A percentile compares a stretch with the other conserved stretches of the same genome.
phyloP scores from a whole-genome alignment of 2,888 invertebrate genomes.

The Zeuzera pyrina region DNA sequence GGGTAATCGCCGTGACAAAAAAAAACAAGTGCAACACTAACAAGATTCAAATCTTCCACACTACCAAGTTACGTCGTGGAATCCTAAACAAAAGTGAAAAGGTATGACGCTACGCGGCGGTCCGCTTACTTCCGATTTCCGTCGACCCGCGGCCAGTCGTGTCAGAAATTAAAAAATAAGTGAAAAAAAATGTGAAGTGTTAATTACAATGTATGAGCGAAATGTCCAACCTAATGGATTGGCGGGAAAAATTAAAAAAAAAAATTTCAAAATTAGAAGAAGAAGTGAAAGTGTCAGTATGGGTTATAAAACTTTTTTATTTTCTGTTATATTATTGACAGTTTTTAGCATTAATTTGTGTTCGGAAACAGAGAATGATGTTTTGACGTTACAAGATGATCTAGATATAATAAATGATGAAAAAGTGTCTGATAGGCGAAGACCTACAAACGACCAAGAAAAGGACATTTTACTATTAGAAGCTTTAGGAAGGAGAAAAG shows the following conservation, averaged over 20 bases:
- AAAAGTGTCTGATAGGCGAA: conserved; percentile 44
- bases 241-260: conserved; percentile 37
- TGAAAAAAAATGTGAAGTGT: conserved; percentile 27
- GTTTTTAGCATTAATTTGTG: conserved; percentile 29
- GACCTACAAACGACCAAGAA: conserved; percentile 78
- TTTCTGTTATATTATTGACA: conserved; percentile 26
- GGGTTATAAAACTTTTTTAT: conserved; percentile 21
- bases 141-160: conserved; percentile 48
- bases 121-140: conserved; percentile 54
- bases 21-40: no score
- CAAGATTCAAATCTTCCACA: no score
- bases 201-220: conserved; percentile 31
- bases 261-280: conserved; percentile 50
- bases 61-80: no score
- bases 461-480: conserved; percentile 83
- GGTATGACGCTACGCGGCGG: conserved; percentile 29
- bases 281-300: conserved; percentile 23
- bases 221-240: conserved; percentile 34
- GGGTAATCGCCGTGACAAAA: no score
- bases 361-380: conserved; percentile 54
- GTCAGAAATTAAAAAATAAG: conserved; percentile 16
- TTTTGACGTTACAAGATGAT: conserved; percentile 57
- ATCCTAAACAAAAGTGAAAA: conserved; percentile 53
- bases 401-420: conserved; percentile 45
- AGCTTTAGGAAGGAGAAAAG: conserved; percentile 78